Evolutionary conservation across 2,888 invertebrate genomes (phyloP).

Genomic region (Clitarchus hookeri): DNA sequence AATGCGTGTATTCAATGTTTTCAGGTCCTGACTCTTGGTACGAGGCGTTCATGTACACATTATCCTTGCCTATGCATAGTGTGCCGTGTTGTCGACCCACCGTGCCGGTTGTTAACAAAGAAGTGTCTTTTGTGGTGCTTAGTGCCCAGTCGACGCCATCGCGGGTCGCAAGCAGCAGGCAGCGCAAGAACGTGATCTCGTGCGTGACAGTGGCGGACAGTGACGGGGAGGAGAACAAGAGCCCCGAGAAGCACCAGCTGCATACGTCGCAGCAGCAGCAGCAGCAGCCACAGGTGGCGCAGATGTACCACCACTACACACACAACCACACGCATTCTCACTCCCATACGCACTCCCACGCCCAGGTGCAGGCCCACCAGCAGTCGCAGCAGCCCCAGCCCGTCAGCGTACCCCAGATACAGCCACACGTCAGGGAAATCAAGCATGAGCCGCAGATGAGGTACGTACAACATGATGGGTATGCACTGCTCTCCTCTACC

Average conservation of each 20-base stretch:
- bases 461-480: slow-evolving; percentile 41
- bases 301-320: slow-evolving; percentile 43
- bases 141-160: slow-evolving; percentile 46
- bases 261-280: slow-evolving; percentile 43
- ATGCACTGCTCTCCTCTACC: not conserved
- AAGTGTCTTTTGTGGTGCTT: not conserved
- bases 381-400: slow-evolving; percentile 44
- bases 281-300: slow-evolving; percentile 45
- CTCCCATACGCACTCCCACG: slow-evolving; percentile 33
- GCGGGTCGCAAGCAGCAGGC: slow-evolving; percentile 47
- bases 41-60: no score
- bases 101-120: no score
- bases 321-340: slow-evolving; percentile 27
- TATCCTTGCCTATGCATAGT: no score
- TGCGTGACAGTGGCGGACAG: slow-evolving; percentile 79
- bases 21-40: no score
- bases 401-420: not conserved
- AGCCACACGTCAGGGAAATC: slow-evolving; percentile 50
- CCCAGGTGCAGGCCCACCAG: slow-evolving; percentile 36
- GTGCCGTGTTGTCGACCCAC: no score
- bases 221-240: slow-evolving; percentile 69
- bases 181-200: slow-evolving; percentile 75
- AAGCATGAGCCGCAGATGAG: slow-evolving; percentile 62
- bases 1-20: no score
- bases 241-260: slow-evolving; percentile 52